Conservation (phyloP, 2,113 vertebrate species). For the Galemys pyrenaicus region DNA sequence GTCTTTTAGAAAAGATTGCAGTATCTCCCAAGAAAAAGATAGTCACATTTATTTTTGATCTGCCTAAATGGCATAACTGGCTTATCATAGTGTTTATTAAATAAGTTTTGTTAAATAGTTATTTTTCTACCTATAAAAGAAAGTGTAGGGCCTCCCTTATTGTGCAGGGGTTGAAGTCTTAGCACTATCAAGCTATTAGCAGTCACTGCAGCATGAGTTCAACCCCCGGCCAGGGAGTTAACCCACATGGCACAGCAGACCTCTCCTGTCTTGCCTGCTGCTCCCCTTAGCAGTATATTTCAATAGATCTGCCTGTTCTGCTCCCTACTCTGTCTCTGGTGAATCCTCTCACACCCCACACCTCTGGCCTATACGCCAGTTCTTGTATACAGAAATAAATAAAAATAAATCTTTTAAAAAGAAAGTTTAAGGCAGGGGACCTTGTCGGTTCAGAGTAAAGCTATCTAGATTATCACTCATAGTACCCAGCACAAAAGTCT, state of each 20-base stretch:
- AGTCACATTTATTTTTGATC: slow-evolving; percentile 46
- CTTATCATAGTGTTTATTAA: neutral
- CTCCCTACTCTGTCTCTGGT: no score
- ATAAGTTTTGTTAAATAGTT: slow-evolving; percentile 21
- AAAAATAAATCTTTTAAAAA: neutral
- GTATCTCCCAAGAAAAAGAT: slow-evolving; percentile 34
- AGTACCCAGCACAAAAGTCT: neutral
- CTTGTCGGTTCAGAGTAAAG: slow-evolving; percentile 19
- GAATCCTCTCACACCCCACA: no score
- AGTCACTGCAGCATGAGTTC: no score
- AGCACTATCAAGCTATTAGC: no score
- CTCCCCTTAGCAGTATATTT: no score
- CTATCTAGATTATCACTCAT: neutral
- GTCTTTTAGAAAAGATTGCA: slow-evolving; percentile 21
- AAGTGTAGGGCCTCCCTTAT: neutral
- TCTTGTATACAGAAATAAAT: no score
- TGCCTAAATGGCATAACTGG: neutral
- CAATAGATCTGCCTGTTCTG: no score
- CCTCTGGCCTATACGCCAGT: no score
- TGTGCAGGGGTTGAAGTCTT: no score
- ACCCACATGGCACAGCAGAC: no score
- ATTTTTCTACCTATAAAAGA: slow-evolving; percentile 25
- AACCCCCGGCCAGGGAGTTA: no score
- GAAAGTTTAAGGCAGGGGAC: neutral
- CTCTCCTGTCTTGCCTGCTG: no score